Conservation (phyloP, 2,797 vertebrate genomes). For the Brotula barbata region DNA sequence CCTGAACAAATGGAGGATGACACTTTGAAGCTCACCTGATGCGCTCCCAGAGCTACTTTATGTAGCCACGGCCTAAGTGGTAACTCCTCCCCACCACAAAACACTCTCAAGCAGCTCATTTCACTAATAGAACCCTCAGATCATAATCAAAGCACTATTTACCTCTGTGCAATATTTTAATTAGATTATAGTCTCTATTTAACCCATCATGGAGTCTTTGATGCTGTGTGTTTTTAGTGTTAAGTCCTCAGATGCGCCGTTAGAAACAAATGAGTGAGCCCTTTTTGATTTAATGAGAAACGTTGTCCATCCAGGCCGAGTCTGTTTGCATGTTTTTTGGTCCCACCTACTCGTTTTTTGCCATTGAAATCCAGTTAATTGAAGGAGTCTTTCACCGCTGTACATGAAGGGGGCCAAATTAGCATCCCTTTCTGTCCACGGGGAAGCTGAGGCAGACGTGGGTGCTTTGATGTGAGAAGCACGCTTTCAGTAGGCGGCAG, state of each 20-base stretch:
- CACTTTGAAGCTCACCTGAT: constrained; percentile 80
- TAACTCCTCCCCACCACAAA: constrained; percentile 82
- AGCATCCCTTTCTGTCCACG: constrained; percentile 93
- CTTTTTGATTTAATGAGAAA: constrained; percentile 98
- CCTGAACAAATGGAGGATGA: constrained; percentile 62
- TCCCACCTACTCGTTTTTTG: constrained; percentile 74
- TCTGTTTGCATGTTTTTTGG: constrained; percentile 84
- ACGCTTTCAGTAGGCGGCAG: constrained; percentile 85
- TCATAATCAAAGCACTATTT: constrained; percentile 99
- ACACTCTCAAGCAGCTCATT: constrained; percentile 84
- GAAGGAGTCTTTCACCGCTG: constrained; percentile 94
- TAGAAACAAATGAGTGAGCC: constrained; percentile 87
- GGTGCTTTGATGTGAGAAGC: constrained; percentile 93
- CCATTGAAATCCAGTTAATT: constrained; percentile 99
- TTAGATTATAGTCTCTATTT: constrained; percentile 99
- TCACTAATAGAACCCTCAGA: constrained; percentile 94
- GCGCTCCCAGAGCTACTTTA: constrained; percentile 74
- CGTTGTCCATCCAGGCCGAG: constrained; percentile 84
- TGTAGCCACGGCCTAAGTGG: constrained; percentile 78
- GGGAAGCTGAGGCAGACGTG: constrained; percentile 83
- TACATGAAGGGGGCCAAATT: constrained; percentile 97
- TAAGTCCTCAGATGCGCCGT: constrained; percentile 93
- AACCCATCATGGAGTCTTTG: constrained; percentile 98
- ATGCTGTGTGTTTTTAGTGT: constrained; percentile 91
- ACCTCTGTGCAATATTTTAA: constrained; percentile 97